These are phyloP conservation scores for Aselliscus stoliczkanus DNA, from an alignment of 2,797 vertebrate species.

Conservation along the genomic window DNA sequence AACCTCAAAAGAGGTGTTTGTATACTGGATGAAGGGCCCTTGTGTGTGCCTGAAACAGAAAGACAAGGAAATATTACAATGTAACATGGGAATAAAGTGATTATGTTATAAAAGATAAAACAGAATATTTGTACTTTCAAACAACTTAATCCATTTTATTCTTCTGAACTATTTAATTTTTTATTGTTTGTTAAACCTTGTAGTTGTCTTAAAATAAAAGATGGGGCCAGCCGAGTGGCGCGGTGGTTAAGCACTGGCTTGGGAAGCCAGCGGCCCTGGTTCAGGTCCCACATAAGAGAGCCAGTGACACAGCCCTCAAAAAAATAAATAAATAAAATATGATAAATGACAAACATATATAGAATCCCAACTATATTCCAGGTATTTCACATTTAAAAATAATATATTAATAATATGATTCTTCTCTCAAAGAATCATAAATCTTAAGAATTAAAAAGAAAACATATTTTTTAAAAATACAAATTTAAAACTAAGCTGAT, in stretches of 20 bases:
- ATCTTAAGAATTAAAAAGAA: background rate
- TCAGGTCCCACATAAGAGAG: too few species aligned
- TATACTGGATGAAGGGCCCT: background rate
- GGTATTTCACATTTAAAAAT: constrained; percentile 26
- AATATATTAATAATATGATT: too few species aligned
- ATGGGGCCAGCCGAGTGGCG: too few species aligned
- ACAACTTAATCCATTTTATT: background rate
- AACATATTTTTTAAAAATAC: background rate
- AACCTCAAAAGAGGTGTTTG: background rate
- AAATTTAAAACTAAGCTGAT: background rate
- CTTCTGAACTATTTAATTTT: background rate
- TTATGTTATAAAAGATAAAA: constrained; percentile 20
- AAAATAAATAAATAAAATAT: too few species aligned
- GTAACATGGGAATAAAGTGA: background rate
- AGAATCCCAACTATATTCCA: background rate
- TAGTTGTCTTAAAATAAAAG: background rate
- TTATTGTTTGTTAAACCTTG: background rate
- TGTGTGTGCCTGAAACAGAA: background rate
- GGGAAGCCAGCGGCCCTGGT: too few species aligned
- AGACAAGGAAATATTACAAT: background rate
- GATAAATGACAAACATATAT: background rate
- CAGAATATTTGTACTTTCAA: background rate
- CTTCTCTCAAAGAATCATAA: too few species aligned
- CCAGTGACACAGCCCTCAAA: too few species aligned
- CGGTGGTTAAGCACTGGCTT: too few species aligned